A percentile compares a stretch with the other conserved stretches of the same genome.
These are phyloP conservation scores for Aphrophora alni DNA, from an alignment of 2,888 invertebrate species.

Conservation along the genomic window DNA sequence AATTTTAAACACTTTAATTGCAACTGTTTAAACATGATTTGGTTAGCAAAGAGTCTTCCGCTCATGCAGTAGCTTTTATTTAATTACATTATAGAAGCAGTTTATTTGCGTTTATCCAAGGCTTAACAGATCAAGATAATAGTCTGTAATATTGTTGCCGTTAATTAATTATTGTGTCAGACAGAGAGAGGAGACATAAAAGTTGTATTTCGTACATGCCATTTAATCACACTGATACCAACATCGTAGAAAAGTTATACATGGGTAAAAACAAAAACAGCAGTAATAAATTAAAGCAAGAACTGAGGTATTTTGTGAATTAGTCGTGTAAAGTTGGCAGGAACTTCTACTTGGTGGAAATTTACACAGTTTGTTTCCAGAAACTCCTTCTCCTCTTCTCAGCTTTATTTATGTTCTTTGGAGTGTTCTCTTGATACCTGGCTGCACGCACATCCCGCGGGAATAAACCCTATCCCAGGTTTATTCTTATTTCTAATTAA, in stretches of 20 bases:
- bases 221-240: too few species aligned
- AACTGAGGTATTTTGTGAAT: background rate
- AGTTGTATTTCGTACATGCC: too few species aligned
- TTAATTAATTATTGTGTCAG: too few species aligned
- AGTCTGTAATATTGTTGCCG: too few species aligned
- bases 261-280: background rate
- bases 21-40: too few species aligned
- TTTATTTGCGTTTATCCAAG: too few species aligned
- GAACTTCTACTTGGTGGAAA: background rate
- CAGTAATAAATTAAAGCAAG: background rate
- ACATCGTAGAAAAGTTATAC: background rate
- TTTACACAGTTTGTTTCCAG: background rate
- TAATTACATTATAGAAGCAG: too few species aligned
- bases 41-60: too few species aligned
- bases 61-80: too few species aligned
- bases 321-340: conserved; percentile 2
- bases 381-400: background rate
- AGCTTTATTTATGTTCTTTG: conserved; percentile 1
- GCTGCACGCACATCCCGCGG: background rate
- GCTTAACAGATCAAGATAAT: too few species aligned
- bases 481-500: background rate
- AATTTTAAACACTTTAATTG: too few species aligned
- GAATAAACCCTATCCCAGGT: background rate
- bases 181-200: too few species aligned
- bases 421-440: background rate